A percentile compares a stretch with the other conserved stretches of the same genome.
Conservation (phyloP, 2,113 vertebrate genomes). For the Puma concolor region DNA sequence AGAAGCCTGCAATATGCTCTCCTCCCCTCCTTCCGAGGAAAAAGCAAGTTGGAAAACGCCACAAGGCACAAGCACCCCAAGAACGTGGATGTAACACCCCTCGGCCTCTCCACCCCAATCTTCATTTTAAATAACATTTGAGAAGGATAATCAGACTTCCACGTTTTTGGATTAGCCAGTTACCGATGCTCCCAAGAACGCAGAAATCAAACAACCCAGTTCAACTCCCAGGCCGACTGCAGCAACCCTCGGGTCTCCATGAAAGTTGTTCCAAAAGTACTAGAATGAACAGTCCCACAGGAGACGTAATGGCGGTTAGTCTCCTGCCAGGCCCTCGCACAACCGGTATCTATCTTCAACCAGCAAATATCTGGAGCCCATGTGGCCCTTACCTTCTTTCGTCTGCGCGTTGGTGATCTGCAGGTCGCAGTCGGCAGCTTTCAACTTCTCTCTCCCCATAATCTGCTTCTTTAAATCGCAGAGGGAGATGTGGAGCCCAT, state of each 20-base stretch:
- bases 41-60: background rate
- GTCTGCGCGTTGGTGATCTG: slow-evolving; percentile 98
- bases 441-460: slow-evolving; percentile 96
- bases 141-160: background rate
- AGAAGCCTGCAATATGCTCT: background rate
- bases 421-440: slow-evolving; percentile 96
- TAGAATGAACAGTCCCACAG: background rate
- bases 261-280: background rate
- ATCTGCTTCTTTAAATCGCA: slow-evolving; percentile 96
- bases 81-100: background rate
- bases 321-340: background rate
- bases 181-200: background rate
- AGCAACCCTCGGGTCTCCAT: background rate
- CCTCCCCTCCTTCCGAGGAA: background rate
- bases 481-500: slow-evolving; percentile 95
- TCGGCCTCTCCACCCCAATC: no score
- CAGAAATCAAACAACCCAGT: background rate
- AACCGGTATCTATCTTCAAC: background rate
- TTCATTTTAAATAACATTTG: background rate
- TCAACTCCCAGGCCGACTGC: background rate
- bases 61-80: background rate
- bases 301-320: slow-evolving; percentile 5
- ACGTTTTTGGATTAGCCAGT: background rate
- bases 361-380: background rate
- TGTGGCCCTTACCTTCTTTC: slow-evolving; percentile 92